These are phyloP conservation scores for Molossus alvarezi DNA, from an alignment of 2,797 vertebrate species.

Conservation along the genomic window DNA sequence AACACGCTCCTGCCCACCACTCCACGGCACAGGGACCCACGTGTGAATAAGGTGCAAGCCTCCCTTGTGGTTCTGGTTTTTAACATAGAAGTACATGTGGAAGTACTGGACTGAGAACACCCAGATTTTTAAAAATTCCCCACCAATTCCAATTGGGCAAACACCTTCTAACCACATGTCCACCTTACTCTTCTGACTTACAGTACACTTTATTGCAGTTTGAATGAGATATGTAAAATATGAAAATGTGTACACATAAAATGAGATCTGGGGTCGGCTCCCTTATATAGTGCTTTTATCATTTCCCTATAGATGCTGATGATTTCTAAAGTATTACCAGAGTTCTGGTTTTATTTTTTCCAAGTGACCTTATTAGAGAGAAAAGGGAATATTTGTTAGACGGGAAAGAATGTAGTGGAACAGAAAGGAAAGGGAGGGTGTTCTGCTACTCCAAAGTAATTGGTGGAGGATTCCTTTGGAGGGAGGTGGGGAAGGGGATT, in stretches of 20 bases:
- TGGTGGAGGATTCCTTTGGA: constrained; percentile 64
- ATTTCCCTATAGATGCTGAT: constrained; percentile 12
- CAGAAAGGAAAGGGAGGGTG: constrained; percentile 81
- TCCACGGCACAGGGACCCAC: not conserved
- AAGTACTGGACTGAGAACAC: not conserved
- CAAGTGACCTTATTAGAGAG: constrained; percentile 42
- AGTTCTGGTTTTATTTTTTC: not conserved
- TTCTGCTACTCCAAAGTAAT: not conserved
- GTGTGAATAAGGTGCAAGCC: not conserved
- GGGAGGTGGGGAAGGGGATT: constrained; percentile 14
- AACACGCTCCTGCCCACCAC: accelerated
- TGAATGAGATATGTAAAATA: not conserved
- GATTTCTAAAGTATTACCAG: not conserved
- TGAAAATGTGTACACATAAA: not conserved
- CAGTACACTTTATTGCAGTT: not conserved
- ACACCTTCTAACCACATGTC: constrained; percentile 35
- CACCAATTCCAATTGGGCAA: constrained; percentile 36
- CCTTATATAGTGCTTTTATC: not conserved
- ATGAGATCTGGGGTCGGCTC: not conserved
- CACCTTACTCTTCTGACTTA: constrained; percentile 22
- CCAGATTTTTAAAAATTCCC: not conserved
- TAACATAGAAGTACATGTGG: not conserved
- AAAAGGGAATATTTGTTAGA: constrained; percentile 21
- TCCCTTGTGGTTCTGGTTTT: not conserved
- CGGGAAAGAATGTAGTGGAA: constrained; percentile 70